Conservation (phyloP, 2,888 invertebrate species). For the Nezara viridula region DNA sequence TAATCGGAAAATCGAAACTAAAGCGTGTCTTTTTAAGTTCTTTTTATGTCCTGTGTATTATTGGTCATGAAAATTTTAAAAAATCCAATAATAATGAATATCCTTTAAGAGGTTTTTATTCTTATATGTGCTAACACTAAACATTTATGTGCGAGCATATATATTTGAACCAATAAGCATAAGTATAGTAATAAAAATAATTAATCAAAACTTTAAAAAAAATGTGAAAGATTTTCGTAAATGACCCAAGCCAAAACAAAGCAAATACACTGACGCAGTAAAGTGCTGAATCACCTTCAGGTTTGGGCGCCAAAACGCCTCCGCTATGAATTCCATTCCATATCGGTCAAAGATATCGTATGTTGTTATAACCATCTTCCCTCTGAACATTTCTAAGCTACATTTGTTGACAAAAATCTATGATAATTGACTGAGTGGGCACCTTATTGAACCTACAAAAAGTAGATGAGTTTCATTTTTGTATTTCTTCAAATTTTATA, state of each 20-base stretch:
- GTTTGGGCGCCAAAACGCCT: conserved; percentile 38
- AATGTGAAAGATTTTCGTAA: not conserved
- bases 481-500: no score
- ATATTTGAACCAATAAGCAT: no score
- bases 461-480: no score
- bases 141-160: no score
- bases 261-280: not conserved
- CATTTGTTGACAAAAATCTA: not conserved
- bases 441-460: no score
- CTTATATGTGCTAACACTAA: no score
- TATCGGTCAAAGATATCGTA: conserved; percentile 13
- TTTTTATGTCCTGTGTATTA: not conserved
- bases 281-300: conserved; percentile 16
- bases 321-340: conserved; percentile 15
- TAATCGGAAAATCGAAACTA: not conserved
- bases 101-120: no score
- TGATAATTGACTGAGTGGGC: not conserved
- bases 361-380: not conserved
- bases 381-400: not conserved
- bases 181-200: no score
- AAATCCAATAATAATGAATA: no score
- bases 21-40: not conserved
- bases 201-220: no score
- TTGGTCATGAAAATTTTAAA: no score
- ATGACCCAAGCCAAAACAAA: not conserved